Evolutionary conservation across 1,140 invertebrate genomes (phyloP).

Genomic region (Microplitis mediator): DNA sequence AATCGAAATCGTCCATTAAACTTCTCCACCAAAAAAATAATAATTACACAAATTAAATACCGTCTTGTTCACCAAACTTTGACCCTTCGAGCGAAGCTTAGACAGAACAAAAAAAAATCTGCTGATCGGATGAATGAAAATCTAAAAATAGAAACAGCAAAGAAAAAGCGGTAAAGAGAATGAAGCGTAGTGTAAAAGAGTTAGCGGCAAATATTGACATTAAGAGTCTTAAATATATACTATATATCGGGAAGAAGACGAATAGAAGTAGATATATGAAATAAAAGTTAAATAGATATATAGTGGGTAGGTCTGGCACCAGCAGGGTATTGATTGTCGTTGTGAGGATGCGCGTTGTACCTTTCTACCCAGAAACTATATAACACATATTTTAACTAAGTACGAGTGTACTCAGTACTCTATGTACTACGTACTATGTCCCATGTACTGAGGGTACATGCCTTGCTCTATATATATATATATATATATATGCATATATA

Average conservation of each 20-base stretch:
- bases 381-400: no score
- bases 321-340: slow-evolving; percentile 23
- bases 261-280: neutral
- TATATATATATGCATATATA: no score
- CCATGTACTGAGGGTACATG: neutral
- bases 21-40: no score
- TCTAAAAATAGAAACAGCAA: neutral
- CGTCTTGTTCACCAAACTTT: no score
- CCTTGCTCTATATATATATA: no score
- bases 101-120: neutral
- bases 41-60: no score
- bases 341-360: slow-evolving; percentile 27
- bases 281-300: no score
- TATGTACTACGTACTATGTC: neutral
- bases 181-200: neutral
- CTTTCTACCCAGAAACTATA: neutral
- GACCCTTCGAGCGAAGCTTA: no score
- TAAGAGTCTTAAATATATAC: neutral
- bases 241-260: neutral
- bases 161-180: neutral
- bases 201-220: slow-evolving; percentile 27
- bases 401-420: no score
- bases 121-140: slow-evolving; percentile 3
- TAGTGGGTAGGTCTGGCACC: neutral
- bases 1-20: no score